Evolutionary conservation across 2,888 invertebrate genomes (phyloP).

Genomic region (Malacosoma neustria): DNA sequence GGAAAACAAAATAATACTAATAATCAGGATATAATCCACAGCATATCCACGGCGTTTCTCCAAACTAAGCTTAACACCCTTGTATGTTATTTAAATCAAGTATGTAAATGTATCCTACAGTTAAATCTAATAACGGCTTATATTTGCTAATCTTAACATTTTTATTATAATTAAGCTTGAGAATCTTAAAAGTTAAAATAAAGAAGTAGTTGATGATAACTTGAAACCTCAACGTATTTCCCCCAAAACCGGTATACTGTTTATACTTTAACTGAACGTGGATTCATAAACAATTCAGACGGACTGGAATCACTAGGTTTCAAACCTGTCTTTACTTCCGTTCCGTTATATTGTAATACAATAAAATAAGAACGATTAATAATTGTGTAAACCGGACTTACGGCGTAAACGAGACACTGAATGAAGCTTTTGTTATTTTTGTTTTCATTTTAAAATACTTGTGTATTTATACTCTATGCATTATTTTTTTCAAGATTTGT

Average conservation of each 20-base stretch:
- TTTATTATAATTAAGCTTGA: too few species aligned
- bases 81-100: too few species aligned
- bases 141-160: too few species aligned
- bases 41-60: too few species aligned
- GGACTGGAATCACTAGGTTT: neutral
- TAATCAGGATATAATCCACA: too few species aligned
- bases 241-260: neutral
- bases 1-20: too few species aligned
- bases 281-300: neutral
- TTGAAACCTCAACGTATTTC: neutral
- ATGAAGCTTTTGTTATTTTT: neutral
- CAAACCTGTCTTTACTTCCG: slow-evolving; percentile 34
- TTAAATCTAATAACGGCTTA: too few species aligned
- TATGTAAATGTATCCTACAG: too few species aligned
- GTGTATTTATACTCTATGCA: neutral
- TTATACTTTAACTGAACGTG: neutral
- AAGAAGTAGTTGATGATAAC: too few species aligned
- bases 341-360: slow-evolving; percentile 19
- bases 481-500: neutral
- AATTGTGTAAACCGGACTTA: slow-evolving; percentile 24
- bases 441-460: neutral
- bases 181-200: too few species aligned
- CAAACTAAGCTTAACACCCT: too few species aligned
- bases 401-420: slow-evolving; percentile 7
- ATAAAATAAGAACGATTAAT: neutral